Base-by-base conservation (phyloP, 2,113 vertebrate genomes). In the Pungitius pungitius region DNA sequence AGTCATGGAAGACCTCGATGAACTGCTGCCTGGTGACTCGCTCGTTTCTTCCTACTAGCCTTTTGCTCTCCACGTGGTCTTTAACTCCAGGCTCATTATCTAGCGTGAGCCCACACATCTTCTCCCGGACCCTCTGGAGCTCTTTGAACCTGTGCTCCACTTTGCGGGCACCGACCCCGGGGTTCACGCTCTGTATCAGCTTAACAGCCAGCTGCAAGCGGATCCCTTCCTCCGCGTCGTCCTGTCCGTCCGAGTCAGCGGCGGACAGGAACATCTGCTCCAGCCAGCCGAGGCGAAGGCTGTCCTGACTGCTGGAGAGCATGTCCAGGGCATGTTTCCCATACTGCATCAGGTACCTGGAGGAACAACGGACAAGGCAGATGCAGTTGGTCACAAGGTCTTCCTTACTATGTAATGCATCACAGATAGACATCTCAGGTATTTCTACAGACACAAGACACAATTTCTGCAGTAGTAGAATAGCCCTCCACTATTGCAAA, bases 101-200 rank as follows among this genome's bases (percentile, higher is more conserved):
- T 2, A 73, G 49, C 0, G 27, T 24, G 1, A 82, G 67, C 3
- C 87, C 92, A 56, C 89, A 91, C 72, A 73, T 80, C 90, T 91
- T 95, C 79, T 96, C 95, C 91, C 94, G 93, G 42, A 95, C 90
- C 87, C 96, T 95, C 63, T 96, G 96, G 61, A 98, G 87, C 84
- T 99, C 97, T 86, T 96, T 96, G 85, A 98, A 97, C 91, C 96
- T 96, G 30, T 96, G 89, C 89, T 97, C 96, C 69, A 97, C 95
- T 93, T 95, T 97, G 83, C 82, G 91, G 1, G 87, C 87, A 92
- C 95, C 95, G 87, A 97, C 92, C 45, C 96, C 97, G 2, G 95
- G 95, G 60, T 96, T 98, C 81, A 96, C 93, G 22, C 91, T 93
- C 90, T 95, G 95, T 78, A 98, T 95, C 82, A 96, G 90, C 20